Conservation (phyloP, 2,888 invertebrate genomes). For the Adelognathus sp. region DNA sequence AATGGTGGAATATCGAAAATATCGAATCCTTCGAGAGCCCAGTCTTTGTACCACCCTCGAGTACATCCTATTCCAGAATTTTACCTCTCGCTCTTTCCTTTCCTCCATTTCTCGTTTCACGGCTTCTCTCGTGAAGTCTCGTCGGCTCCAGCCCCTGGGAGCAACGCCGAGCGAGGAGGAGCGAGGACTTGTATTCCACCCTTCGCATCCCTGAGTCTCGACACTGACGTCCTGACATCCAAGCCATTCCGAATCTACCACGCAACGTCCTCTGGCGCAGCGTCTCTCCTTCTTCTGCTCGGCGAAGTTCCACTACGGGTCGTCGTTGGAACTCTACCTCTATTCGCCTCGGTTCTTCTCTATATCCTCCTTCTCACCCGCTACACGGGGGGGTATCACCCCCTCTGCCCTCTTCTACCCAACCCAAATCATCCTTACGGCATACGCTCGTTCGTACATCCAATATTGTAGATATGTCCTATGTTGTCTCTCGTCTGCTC, state of each 20-base stretch:
- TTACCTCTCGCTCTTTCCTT: conserved; percentile 66
- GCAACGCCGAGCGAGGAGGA: conserved; percentile 58
- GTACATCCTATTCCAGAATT: conserved; percentile 57
- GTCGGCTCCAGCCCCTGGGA: conserved; percentile 69
- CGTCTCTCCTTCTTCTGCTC: conserved; percentile 54
- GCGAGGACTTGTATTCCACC: conserved; percentile 72
- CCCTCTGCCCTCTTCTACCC: conserved; percentile 54
- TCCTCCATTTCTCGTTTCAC: conserved; percentile 14
- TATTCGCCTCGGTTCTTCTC: conserved; percentile 56
- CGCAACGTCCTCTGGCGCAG: conserved; percentile 38
- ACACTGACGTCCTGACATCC: conserved; percentile 77
- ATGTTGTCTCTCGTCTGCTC: conserved; percentile 28
- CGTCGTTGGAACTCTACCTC: conserved; percentile 58
- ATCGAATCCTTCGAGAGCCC: not conserved
- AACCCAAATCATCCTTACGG: conserved; percentile 56
- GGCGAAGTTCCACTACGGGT: conserved; percentile 66
- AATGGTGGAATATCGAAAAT: conserved; percentile 12
- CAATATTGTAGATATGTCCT: conserved; percentile 76
- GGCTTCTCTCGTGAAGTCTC: conserved; percentile 58
- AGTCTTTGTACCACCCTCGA: not conserved
- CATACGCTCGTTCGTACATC: conserved; percentile 73
- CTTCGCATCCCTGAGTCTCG: conserved; percentile 73
- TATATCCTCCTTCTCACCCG: conserved; percentile 46
- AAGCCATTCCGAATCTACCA: conserved; percentile 59
- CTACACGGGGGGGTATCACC: conserved; percentile 52